Evolutionary conservation across 2,797 vertebrate genomes (phyloP), one percentile per base, ranked within the genome.

Genomic region (Ataeniobius toweri): DNA sequence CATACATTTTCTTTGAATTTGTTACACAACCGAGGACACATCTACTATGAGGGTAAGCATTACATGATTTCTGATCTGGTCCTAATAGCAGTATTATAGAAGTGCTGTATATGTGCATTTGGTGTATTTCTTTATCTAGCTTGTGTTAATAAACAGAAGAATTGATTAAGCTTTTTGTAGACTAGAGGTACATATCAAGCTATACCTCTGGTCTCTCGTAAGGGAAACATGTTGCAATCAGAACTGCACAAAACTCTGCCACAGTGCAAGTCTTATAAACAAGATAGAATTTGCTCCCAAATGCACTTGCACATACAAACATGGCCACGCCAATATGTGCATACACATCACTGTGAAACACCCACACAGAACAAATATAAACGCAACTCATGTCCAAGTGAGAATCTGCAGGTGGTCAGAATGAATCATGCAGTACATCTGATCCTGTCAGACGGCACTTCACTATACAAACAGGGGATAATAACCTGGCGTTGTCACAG

Each of bases 381-480:
- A 78, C 7, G 22, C 51, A 53, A 20, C 16, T 7, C 56, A 77
- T 31, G 61, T 14, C 78, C 71, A 80, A 26, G 69, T 13, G 1
- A 41, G 46, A 9, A 69, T 1, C 2, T 22, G 56, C 69, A 3
- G 73, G 39, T 13, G 4, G 68, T 77, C 58, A 28, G 68, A 61
- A 53, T 82, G 86, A 90, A 78, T 76, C 78, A 80, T 2, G 31
- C 36, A 58, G 22, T 73, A 50, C 39, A 80, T 84, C 75, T 81
- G 85, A 82, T 73, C 73, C 86, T 44, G 80, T 79, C 78, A 74
- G 72, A 80, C 82, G 67, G 3, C 79, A 68, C 72, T 80, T 50
- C 73, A 77, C 74, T 76, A 79, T 28, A 26, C 74, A 86, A 85
- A 86, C 70, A 46, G 41, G 59, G 79, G 77, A 88, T 81, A 89